Base-by-base conservation (phyloP, 1,140 invertebrate genomes). In the Apis florea region DNA sequence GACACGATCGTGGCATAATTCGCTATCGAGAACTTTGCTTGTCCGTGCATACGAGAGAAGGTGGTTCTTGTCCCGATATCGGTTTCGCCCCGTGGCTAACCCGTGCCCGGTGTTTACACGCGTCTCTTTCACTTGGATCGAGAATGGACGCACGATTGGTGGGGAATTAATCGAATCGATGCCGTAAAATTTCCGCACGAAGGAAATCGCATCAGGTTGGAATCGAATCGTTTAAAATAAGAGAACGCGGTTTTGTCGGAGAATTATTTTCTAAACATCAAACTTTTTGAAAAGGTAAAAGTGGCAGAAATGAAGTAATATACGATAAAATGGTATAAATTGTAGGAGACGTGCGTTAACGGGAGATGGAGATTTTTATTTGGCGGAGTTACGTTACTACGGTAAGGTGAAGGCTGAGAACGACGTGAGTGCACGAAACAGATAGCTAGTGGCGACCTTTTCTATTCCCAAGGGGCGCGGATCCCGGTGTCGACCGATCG, bases 1-100 rank as follows among this genome's bases (percentile, higher is more conserved):
- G 73, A 86, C 84, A 85, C 85, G 85, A 56, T 17, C 64, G 13
- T 21, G 64, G 56, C 64, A 82, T 84, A 87, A 86, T 86, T 87
- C 67, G 79, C 63, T 82, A 87, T 87, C 74, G 82, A 24, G 64
- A 76, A 75, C 53, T 68, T 75, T 58, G 24, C 51, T 58, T 66
- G 47, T 47, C 61, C 59, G 6, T 31, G 67, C 54, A 59, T 70
- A 61, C 67, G 51, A 58, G n/a, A 40, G 13, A 49, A 12, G 17
- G 64, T 15, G 12, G 24, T 31, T 17, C n/a, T 47, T n/a, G 21
- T 10, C 54, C n/a, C 54, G 47, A 79, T 21, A 53, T 24, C 47
- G 13, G 9, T 53, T 19, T n/a, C n/a, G n/a, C n/a, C n/a, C n/a
- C n/a, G n/a, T n/a, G n/a, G n/a, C n/a, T n/a, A n/a, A n/a, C n/a